phyloP scores from a whole-genome alignment of 2,888 invertebrate species.

The Lepidonotus clava region DNA sequence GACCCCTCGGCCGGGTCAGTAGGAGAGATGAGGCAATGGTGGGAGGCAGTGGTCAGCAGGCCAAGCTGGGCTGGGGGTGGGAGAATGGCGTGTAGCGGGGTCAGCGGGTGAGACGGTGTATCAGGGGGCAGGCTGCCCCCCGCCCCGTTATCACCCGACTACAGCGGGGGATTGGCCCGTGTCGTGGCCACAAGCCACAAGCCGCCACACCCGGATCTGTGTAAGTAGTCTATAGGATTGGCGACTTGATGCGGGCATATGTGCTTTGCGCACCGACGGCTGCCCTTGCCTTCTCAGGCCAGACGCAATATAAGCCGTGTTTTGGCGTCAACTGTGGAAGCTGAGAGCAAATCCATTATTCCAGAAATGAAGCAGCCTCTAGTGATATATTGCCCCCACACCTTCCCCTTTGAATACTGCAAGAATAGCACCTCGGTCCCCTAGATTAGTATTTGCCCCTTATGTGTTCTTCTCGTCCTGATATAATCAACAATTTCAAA shows the following conservation, averaged over 20 bases:
- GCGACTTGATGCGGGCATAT: slow-evolving; percentile 15
- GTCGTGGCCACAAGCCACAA: slow-evolving; percentile 14
- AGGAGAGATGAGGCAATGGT: too few relatives aligned
- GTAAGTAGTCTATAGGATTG: slow-evolving; percentile 46
- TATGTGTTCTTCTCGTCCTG: too few relatives aligned
- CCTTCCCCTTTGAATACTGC: too few relatives aligned
- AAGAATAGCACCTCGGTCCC: too few relatives aligned
- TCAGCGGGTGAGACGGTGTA: not conserved
- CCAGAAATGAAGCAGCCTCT: not conserved
- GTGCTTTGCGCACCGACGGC: not conserved
- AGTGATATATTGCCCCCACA: too few relatives aligned
- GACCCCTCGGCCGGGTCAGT: too few relatives aligned
- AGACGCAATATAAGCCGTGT: too few relatives aligned
- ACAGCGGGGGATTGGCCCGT: slow-evolving; percentile 32
- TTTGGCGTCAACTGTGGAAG: not conserved
- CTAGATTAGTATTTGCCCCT: too few relatives aligned
- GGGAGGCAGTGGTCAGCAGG: too few relatives aligned
- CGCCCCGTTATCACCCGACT: slow-evolving; percentile 15
- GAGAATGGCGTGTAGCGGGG: not conserved
- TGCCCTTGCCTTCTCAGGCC: not conserved
- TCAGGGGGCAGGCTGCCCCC: not conserved
- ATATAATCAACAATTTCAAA: too few relatives aligned
- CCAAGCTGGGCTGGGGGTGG: too few relatives aligned
- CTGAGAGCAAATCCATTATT: not conserved
- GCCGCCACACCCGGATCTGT: not conserved